Conservation (phyloP, 2,888 invertebrate species). For the Myopa testacea region DNA sequence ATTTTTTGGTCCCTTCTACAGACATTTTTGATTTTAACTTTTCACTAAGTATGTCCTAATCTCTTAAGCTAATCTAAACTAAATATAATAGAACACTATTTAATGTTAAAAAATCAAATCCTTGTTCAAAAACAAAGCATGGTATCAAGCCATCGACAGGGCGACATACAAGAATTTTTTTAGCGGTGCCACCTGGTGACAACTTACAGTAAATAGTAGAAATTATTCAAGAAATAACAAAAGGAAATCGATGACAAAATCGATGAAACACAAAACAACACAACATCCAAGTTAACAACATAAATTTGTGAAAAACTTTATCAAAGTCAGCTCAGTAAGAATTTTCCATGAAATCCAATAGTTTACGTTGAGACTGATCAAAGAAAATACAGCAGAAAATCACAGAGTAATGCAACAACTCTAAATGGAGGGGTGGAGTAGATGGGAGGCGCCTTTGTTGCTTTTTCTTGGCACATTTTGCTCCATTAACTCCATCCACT, state of each 20-base stretch:
- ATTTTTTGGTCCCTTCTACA: too few relatives aligned
- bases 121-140: too few relatives aligned
- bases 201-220: conserved; percentile 61
- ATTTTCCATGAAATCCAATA: conserved; percentile 25
- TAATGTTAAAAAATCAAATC: not conserved
- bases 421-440: conserved; percentile 16
- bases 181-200: conserved; percentile 59
- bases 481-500: too few relatives aligned
- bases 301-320: conserved; percentile 17
- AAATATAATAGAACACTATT: too few relatives aligned
- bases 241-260: conserved; percentile 28
- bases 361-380: conserved; percentile 21
- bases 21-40: too few relatives aligned
- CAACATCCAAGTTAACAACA: not conserved
- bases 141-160: too few relatives aligned
- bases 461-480: too few relatives aligned
- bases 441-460: too few relatives aligned
- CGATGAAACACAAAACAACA: not conserved
- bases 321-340: conserved; percentile 28
- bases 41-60: too few relatives aligned
- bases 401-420: conserved; percentile 23
- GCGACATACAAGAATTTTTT: conserved; percentile 14
- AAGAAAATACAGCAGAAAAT: not conserved
- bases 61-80: not conserved
- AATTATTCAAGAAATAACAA: conserved; percentile 22